Base-by-base conservation (phyloP, 1,140 invertebrate species). In the Calosoma granatense region DNA sequence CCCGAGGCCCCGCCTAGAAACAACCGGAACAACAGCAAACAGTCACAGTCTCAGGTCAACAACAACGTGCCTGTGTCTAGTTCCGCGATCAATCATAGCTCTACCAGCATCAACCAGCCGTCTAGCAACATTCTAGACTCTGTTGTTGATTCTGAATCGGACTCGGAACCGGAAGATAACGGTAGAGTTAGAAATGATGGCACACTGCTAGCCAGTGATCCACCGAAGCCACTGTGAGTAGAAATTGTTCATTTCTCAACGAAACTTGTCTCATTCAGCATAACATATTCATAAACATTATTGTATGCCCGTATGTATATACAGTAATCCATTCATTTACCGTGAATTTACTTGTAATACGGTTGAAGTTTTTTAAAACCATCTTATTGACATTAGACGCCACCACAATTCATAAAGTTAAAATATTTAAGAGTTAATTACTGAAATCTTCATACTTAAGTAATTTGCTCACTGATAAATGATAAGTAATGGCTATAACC, bases 161-260 rank as follows among this genome's bases (percentile, higher is more conserved):
- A 84, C 63, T 82, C 80, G 2, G 81, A 84, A 64, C 79, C 79
- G 3, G 81, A 83, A 65, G 82, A 84, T 60, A 82, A 81, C 57
- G 81, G 82, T 56, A 72, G 81, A 57, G 78, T 76, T 22, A 78
- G 88, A 59, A 93, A 93, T 66, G 92, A 96, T 75, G 95, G 94
- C 53, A 97, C 94, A 1, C 75, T 97, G 22, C 78, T 97, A 3
- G 94, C 94, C 30, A 96, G 92, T 66, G 94, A 98, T 76, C 93
- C 94, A 20, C 92, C 94, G 2, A 92, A 96, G 72, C 94, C 95
- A 63, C 81, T 97, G 92, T 95, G 81, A 90, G 92, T 85, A 54
- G 30, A 53, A 22, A 21, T 57, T 55, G 15, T 52, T 51, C 2
- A 54, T 12, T 55, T 22, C 3, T 12, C 22, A 47, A 19, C 14